These are phyloP conservation scores for Gobius niger DNA, from an alignment of 2,113 vertebrate species.

Conservation along the genomic window DNA sequence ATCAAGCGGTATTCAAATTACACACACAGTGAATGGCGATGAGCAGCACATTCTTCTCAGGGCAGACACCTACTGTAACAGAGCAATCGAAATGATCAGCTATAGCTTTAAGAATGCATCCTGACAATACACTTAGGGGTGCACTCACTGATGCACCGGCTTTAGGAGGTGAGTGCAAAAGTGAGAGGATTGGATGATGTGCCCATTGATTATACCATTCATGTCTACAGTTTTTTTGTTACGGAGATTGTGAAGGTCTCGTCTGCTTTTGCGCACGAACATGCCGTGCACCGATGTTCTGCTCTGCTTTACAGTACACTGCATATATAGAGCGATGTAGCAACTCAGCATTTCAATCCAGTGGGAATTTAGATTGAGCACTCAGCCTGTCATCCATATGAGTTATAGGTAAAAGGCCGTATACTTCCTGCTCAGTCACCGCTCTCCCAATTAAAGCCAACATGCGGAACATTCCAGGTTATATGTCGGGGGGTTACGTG, in stretches of 20 bases:
- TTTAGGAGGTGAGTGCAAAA: neutral
- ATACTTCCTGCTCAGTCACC: neutral
- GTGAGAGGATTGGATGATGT: neutral
- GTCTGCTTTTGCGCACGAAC: too few species aligned
- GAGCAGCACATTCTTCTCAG: neutral
- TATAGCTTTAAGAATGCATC: neutral
- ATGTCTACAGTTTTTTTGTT: too few species aligned
- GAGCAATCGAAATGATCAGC: neutral
- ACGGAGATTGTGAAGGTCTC: too few species aligned
- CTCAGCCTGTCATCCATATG: neutral
- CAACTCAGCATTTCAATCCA: conserved; percentile 52
- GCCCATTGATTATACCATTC: neutral
- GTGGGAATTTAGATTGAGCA: conserved; percentile 19
- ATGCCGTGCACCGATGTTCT: neutral
- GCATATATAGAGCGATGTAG: conserved; percentile 21
- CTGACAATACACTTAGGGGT: neutral
- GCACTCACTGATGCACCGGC: neutral
- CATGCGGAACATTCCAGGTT: neutral
- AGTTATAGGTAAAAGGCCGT: neutral
- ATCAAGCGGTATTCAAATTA: conserved; percentile 11
- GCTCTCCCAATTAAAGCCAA: neutral
- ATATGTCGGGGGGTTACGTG: too few species aligned
- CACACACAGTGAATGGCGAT: neutral
- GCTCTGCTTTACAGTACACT: neutral
- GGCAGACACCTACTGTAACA: neutral